phyloP scores from a whole-genome alignment of 2,888 invertebrate species.

The Nemotelus pantherinus region DNA sequence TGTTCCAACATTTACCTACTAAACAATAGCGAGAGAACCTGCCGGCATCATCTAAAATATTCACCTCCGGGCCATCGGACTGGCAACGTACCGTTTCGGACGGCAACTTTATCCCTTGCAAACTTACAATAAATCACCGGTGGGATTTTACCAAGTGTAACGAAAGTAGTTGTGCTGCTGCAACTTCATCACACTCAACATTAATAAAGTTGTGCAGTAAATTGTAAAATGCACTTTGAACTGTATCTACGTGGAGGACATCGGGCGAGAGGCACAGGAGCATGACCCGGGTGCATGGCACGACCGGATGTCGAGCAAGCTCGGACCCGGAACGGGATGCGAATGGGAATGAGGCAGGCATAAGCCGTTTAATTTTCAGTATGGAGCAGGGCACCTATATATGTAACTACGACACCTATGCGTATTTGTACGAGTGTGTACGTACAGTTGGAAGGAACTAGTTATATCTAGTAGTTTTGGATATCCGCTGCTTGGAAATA shows the following conservation, averaged over 20 bases:
- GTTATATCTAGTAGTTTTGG: slow-evolving; percentile 6
- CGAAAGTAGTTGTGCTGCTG: slow-evolving; percentile 34
- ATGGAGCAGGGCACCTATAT: background rate
- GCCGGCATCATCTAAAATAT: slow-evolving; percentile 31
- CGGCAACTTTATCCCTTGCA: slow-evolving; percentile 21
- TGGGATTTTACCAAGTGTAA: slow-evolving; percentile 26
- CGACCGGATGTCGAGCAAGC: background rate
- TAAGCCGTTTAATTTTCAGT: slow-evolving; percentile 17
- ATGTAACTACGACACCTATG: background rate
- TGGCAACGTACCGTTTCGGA: background rate
- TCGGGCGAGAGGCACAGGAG: background rate
- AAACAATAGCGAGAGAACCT: slow-evolving; percentile 8
- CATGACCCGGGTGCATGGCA: background rate
- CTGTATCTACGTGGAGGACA: background rate
- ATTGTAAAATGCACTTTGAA: slow-evolving; percentile 37
- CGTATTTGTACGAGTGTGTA: background rate
- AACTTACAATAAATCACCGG: slow-evolving; percentile 34
- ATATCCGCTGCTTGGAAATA: slow-evolving; percentile 28
- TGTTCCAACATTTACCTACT: background rate
- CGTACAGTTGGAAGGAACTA: slow-evolving; percentile 15
- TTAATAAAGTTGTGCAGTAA: slow-evolving; percentile 40
- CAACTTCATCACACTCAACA: slow-evolving; percentile 40
- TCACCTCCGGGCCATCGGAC: slow-evolving; percentile 8
- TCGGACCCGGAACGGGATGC: no score
- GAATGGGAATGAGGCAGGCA: background rate